phyloP scores from a whole-genome alignment of 2,888 invertebrate genomes.

The Amphipoea lucens region DNA sequence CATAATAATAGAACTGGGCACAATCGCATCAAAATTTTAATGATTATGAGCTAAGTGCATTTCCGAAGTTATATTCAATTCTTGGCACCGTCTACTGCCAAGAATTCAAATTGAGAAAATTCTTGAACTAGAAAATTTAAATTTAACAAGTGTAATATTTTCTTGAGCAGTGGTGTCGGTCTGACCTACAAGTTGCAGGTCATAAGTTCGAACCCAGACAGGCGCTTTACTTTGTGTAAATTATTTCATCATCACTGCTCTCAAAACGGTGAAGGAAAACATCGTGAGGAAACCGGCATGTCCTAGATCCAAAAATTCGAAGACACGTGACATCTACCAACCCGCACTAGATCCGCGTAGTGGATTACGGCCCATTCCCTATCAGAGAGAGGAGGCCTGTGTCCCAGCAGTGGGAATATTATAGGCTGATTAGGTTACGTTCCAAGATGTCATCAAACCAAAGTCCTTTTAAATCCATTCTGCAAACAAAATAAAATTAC shows the following conservation, averaged over 20 bases:
- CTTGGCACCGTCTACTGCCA: conserved; percentile 42
- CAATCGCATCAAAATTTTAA: conserved; percentile 7
- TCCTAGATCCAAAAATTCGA: neutral
- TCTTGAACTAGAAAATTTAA: conserved; percentile 10
- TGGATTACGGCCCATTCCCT: neutral
- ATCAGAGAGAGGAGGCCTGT: neutral
- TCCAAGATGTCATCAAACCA: neutral
- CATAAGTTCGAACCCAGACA: too few relatives aligned
- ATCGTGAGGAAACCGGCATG: neutral
- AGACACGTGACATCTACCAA: neutral
- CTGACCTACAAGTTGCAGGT: too few relatives aligned
- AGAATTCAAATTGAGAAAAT: conserved; percentile 34
- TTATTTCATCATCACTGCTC: too few relatives aligned
- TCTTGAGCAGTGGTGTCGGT: neutral
- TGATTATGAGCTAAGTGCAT: conserved; percentile 3
- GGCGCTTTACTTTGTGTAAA: too few relatives aligned
- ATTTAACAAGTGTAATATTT: conserved; percentile 1
- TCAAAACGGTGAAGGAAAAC: neutral
- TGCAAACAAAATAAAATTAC: neutral
- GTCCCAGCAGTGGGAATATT: neutral
- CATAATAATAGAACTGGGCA: neutral
- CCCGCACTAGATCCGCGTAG: neutral
- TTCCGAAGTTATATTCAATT: conserved; percentile 9
- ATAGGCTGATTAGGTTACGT: neutral
- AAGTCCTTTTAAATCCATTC: neutral